These are phyloP conservation scores for Drosophila yakuba DNA, from an alignment of 1,140 invertebrate species.

Conservation along the genomic window DNA sequence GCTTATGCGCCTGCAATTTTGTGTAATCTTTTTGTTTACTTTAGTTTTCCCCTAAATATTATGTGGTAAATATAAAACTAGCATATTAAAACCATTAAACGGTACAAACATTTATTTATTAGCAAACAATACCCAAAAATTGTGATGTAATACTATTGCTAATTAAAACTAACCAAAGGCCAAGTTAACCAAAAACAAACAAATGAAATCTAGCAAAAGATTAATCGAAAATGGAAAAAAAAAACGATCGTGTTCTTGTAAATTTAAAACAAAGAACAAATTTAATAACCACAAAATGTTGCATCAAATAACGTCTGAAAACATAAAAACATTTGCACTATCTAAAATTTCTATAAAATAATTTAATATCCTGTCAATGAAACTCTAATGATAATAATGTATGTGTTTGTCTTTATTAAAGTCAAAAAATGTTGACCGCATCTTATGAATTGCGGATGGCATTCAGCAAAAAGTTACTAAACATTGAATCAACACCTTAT, in stretches of 20 bases:
- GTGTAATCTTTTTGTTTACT: slow-evolving; percentile 52
- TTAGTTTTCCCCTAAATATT: slow-evolving; percentile 59
- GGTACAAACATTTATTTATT: slow-evolving; percentile 32
- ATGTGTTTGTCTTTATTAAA: slow-evolving; percentile 68
- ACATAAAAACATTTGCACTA: slow-evolving; percentile 38
- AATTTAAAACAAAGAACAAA: slow-evolving; percentile 47
- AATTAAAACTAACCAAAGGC: slow-evolving; percentile 85
- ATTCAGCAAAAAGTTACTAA: slow-evolving; percentile 70
- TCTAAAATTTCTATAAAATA: slow-evolving; percentile 40
- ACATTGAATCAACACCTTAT: slow-evolving; percentile 6
- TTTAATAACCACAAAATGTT: slow-evolving; percentile 77
- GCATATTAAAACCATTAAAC: slow-evolving; percentile 59
- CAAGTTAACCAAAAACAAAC: slow-evolving; percentile 84
- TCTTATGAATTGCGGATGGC: slow-evolving; percentile 19
- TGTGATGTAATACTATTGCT: slow-evolving; percentile 83
- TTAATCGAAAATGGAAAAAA: slow-evolving; percentile 47
- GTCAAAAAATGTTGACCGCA: slow-evolving; percentile 19
- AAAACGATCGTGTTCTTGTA: slow-evolving; percentile 62
- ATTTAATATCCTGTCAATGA: slow-evolving; percentile 36
- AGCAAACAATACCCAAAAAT: slow-evolving; percentile 52
- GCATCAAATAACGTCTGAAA: slow-evolving; percentile 71
- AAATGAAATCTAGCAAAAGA: slow-evolving; percentile 60
- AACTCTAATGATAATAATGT: slow-evolving; percentile 59
- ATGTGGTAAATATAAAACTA: slow-evolving; percentile 62
- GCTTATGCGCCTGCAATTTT: slow-evolving; percentile 79